Evolutionary conservation across 2,113 vertebrate species (phyloP).

Genomic region (Cryptomyrus ogoouensis): DNA sequence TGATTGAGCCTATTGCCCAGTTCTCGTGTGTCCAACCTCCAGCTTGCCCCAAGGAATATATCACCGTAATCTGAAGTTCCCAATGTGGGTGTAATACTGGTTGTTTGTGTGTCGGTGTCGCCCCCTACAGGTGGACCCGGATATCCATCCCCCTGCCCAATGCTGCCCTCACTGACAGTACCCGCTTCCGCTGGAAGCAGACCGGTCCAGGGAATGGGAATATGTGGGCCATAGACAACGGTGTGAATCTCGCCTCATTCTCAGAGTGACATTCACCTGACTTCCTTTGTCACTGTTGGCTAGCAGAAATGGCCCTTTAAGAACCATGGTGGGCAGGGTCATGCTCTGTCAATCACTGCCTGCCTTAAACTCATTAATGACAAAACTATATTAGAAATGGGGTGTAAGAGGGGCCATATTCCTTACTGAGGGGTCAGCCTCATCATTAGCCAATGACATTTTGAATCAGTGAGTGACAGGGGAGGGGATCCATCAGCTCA

Average conservation of each 20-base stretch:
- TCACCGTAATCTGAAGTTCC: background rate
- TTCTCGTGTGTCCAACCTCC: background rate
- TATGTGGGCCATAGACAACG: conserved; percentile 97
- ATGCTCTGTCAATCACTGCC: background rate
- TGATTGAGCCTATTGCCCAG: background rate
- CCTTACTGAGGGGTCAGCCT: background rate
- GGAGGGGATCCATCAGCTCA: background rate
- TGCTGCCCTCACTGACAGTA: conserved; percentile 78
- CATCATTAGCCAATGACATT: background rate
- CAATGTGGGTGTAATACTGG: background rate
- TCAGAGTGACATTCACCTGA: background rate
- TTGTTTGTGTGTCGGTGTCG: background rate
- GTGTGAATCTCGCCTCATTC: conserved; percentile 51
- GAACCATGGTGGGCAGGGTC: background rate
- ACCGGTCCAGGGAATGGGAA: conserved; percentile 72
- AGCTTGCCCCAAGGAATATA: background rate
- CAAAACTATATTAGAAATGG: background rate
- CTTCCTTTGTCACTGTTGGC: background rate
- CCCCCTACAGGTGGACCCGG: conserved; percentile 80
- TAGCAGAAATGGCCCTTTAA: background rate
- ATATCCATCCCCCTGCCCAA: conserved; percentile 91
- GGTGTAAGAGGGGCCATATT: background rate
- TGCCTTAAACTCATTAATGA: background rate
- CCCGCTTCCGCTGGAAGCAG: conserved; percentile 91
- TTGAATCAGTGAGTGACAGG: background rate